Base-by-base conservation (phyloP, 2,888 invertebrate genomes). In the Nomada fucata region DNA sequence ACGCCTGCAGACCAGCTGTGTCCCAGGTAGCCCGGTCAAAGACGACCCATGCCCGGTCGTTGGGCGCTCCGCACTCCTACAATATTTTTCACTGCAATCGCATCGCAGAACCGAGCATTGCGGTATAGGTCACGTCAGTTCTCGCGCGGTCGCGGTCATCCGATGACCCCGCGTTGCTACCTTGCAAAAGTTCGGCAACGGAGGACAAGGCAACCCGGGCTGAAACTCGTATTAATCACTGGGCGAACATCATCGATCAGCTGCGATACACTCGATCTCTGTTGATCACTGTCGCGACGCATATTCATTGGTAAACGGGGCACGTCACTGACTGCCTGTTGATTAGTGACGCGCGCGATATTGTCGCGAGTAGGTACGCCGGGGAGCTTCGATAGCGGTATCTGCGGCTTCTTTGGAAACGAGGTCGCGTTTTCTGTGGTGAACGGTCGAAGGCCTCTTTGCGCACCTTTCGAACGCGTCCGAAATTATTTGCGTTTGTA, bases 211-310 rank as follows among this genome's bases (percentile, higher is more conserved):
- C 29, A 44, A n/a, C 60, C 11, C 18, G 13, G 57, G 26, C n/a
- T 42, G 44, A 57, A 59, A 67, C 67, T n/a, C 20, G 67, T 64
- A 82, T 83, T 82, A 82, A 83, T 82, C 81, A 74, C 82, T 44
- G 26, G 60, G 26, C 18, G 72, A 65, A 63, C 76, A n/a, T 60
- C 68, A 52, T 76, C 76, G 76, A 83, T 83, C 82, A 73, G 55
- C 59, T 57, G 23, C 50, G 60, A 68, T 55, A n/a, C 72, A 29
- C 57, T 42, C 26, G 29, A 23, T n/a, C 42, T 64, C 55, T 18
- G 26, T 72, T 53, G 71, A 69, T 76, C 57, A 72, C 64, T 44
- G 47, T 57, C 63, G 47, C 50, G 9, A 44, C 44, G 65, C 50
- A 44, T 64, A 55, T 73, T 73, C 72, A n/a, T 61, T 20, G 68